Evolutionary conservation across 53 echinoderm and acorn worm genomes (phyloP).

Genomic region (Echinarachnius parma): DNA sequence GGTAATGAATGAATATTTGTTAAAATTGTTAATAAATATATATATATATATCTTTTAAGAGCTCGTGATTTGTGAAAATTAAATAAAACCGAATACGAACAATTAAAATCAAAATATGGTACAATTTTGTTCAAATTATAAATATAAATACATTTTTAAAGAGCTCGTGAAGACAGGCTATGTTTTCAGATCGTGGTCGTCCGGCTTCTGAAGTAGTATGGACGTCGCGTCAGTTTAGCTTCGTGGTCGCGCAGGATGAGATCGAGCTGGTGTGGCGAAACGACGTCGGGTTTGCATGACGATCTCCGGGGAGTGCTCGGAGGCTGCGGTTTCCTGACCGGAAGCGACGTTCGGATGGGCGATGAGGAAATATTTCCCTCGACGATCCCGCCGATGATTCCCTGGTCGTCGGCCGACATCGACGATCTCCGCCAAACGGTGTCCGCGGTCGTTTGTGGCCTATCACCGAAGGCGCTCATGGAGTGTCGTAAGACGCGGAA

Average conservation of each 20-base stretch:
- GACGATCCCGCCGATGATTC: neutral
- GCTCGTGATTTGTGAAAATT: too few relatives aligned
- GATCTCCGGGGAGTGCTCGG: conserved; percentile 1
- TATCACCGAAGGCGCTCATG: conserved; percentile 7
- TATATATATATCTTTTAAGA: too few relatives aligned
- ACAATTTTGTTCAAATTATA: too few relatives aligned
- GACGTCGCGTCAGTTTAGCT: conserved; percentile 5
- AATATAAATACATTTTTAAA: too few relatives aligned
- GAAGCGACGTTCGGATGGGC: neutral
- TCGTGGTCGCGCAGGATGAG: conserved; percentile 5
- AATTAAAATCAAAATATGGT: too few relatives aligned
- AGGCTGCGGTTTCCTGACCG: conserved; percentile 1
- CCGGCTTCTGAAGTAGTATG: conserved; percentile 3
- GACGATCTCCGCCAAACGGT: neutral
- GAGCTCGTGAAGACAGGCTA: too few relatives aligned
- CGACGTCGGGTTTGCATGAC: neutral
- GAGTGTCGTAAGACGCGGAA: conserved; percentile 32
- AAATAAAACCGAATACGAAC: too few relatives aligned
- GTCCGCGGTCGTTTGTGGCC: neutral
- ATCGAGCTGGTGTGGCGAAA: neutral
- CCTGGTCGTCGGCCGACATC: neutral
- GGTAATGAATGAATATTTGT: too few relatives aligned
- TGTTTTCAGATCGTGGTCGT: conserved; percentile 36
- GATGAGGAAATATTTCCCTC: neutral
- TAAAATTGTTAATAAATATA: too few relatives aligned